phyloP scores from a whole-genome alignment of 2,113 vertebrate genomes.

The Salminus brasiliensis region DNA sequence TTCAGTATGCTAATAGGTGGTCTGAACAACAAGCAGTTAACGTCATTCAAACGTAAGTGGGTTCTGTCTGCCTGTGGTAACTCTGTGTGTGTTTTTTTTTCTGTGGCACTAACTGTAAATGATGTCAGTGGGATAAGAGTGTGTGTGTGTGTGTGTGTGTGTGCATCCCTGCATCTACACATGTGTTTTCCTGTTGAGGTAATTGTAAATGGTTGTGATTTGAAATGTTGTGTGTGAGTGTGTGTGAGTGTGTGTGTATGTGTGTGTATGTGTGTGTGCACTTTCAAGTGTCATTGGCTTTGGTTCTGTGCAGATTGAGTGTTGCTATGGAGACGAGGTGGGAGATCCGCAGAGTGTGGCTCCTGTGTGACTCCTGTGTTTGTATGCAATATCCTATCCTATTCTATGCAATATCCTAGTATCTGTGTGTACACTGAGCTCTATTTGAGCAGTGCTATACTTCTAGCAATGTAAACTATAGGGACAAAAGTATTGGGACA shows the following conservation, averaged over 20 bases:
- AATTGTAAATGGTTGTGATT: not conserved
- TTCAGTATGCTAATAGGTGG: too few relatives aligned
- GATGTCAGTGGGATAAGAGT: not conserved
- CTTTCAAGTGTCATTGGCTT: not conserved
- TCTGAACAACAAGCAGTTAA: not conserved
- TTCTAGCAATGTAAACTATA: too few relatives aligned
- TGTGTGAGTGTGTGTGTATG: constrained; percentile 17
- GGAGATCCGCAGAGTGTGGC: not conserved
- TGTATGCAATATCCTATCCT: too few relatives aligned
- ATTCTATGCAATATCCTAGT: too few relatives aligned
- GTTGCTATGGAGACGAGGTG: not conserved
- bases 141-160: constrained; percentile 1
- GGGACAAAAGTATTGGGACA: too few relatives aligned
- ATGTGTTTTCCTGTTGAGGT: not conserved
- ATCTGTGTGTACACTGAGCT: too few relatives aligned
- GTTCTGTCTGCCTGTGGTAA: not conserved
- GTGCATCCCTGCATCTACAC: too few relatives aligned
- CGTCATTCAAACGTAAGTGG: not conserved
- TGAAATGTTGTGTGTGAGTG: not conserved
- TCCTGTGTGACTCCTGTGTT: too few relatives aligned
- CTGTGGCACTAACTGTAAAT: not conserved
- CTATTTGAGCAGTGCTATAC: too few relatives aligned
- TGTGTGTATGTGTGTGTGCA: constrained; percentile 9
- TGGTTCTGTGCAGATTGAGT: not conserved
- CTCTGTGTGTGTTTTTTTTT: not conserved